Evolutionary conservation across 2,888 invertebrate species (phyloP).

Genomic region (Eilema griseolum): DNA sequence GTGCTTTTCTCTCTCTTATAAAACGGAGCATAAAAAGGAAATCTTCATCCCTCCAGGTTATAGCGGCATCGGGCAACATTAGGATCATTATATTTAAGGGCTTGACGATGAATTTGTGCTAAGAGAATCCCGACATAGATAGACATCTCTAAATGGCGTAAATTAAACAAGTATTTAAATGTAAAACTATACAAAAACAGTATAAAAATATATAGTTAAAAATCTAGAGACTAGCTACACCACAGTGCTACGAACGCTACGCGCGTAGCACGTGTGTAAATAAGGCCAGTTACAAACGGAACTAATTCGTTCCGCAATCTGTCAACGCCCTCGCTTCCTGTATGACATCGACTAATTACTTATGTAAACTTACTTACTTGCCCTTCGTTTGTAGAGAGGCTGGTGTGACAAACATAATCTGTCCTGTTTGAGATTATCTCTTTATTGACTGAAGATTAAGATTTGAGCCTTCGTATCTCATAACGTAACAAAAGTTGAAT

Average conservation of each 20-base stretch:
- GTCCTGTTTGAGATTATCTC: conserved; percentile 44
- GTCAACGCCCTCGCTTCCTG: conserved; percentile 57
- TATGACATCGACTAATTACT: conserved; percentile 79
- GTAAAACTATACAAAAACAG: background rate
- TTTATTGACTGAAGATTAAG: conserved; percentile 42
- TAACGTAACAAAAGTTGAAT: background rate
- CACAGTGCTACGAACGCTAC: conserved; percentile 26
- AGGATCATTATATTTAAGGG: no score
- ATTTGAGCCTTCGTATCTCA: conserved; percentile 13
- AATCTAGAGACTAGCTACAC: conserved; percentile 37
- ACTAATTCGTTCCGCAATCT: conserved; percentile 60
- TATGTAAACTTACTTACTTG: conserved; percentile 76
- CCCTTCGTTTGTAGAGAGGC: conserved; percentile 67
- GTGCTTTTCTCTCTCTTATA: background rate
- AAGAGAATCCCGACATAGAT: background rate
- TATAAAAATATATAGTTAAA: conserved; percentile 24
- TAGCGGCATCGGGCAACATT: no score
- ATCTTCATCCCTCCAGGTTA: no score
- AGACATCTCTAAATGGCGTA: background rate
- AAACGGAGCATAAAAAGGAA: background rate
- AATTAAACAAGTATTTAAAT: background rate
- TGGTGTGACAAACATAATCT: conserved; percentile 64
- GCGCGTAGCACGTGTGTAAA: conserved; percentile 79
- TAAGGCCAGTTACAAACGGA: conserved; percentile 67
- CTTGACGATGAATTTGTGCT: background rate